Base-by-base conservation (phyloP, 2,888 invertebrate species). In the Agrypnus murinus region DNA sequence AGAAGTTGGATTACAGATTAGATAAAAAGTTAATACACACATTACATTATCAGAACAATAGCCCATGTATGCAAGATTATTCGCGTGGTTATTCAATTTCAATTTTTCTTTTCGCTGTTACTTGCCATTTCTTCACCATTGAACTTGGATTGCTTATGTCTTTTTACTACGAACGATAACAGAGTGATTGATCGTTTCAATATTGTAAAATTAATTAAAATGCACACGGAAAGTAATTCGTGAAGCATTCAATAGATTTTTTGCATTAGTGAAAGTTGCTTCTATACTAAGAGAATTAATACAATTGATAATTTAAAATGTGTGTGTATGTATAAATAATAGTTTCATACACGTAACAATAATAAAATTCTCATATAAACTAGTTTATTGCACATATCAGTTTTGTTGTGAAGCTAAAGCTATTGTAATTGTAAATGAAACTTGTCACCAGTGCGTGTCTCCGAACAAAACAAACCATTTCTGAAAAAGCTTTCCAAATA, bases 361-460 rank as follows among this genome's bases (percentile, higher is more conserved):
- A 32, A 36, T 53, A 53, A 53, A 53, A 53, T 12, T 53, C 53
- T n/a, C 53, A 53, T 34, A 43, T 7, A 8, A 7, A 17, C 10
- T 25, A 5, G 55, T 17, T 12, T 50, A 50, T 50, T 25, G 31
- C 34, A 10, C 36, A 36, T 55, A 50, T 50, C 50, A 34, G 25
- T 10, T 48, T 25, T 2, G 34, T 36, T 10, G 15, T 50, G 10
- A 55, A 15, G 14, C 36, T 14, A 55, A 17, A 55, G n/a, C 38
- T 9, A 36, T 55, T 55, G 55, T 55, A 55, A 55, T 36, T 55
- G 36, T 55, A 36, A 55, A 55, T 55, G 36, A 36, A 1, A 32
- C 32, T 36, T 17, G 15, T 36, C 15, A n/a, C 15, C 15, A 36
- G 38, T 36, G 55, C 55, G 38, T 55, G 55, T 36, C 38, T 50